Base-by-base conservation (phyloP, 2,888 invertebrate genomes). In the Drosophila nigricruria region DNA sequence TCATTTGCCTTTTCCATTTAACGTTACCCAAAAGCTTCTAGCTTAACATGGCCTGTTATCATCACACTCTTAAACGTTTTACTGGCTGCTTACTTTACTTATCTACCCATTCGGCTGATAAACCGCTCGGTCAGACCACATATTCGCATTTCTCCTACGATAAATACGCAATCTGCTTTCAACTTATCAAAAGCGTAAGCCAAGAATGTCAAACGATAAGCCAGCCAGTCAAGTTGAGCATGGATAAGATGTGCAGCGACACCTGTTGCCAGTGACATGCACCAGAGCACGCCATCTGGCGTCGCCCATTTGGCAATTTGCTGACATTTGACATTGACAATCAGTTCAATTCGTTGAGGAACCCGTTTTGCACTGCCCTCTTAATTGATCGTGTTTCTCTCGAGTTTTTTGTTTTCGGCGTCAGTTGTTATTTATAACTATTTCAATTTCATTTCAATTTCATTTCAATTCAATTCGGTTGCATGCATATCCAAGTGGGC, bases 401-500 rank as follows among this genome's bases (percentile, higher is more conserved):
- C 36, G 23, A 34, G 18, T 63, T 53, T 54, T 12, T n/a, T n/a
- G n/a, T 38, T 67, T 79, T 71, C 42, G 54, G 50, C 82, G 77
- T 80, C 80, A 82, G 67, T 63, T 27, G 59, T 72, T 87, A 76
- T 77, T 82, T 84, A 77, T 75, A 86, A 64, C 80, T 62, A 58
- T 59, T 79, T 77, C 60, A 61, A 78, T 73, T 73, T 69, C 71
- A 79, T 70, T 77, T 83, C 71, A 36, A 53, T 53, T 53, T 9
- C 40, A 14, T 53, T 53, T 53, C 36, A 38, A 52, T 52, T 72
- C 72, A 77, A 73, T 74, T 79, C 71, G 56, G 47, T 70, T 73
- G 73, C 79, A 73, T 79, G 77, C 80, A 82, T 73, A 79, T 82
- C 72, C 72, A 79, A 90, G 87, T 84, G 90, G 66, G 71, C 77